Conservation (phyloP, 2,797 vertebrate species). For the Rhinophrynus dorsalis region DNA sequence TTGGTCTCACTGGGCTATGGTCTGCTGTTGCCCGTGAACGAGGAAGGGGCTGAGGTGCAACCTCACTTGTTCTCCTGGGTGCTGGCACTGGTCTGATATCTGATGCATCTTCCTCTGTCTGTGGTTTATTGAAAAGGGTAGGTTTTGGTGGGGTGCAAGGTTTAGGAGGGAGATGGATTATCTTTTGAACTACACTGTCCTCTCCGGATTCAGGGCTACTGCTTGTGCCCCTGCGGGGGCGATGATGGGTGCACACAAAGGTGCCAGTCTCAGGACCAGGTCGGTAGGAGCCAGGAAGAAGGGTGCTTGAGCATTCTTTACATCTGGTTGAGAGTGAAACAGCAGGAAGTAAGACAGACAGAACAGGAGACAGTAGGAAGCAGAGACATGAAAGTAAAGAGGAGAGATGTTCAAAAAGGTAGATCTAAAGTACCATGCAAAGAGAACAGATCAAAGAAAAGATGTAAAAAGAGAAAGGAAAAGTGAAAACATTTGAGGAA, state of each 20-base stretch:
- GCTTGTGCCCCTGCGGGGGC: slow-evolving; percentile 57
- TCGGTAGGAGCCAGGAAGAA: slow-evolving; percentile 90
- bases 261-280: slow-evolving; percentile 72
- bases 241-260: slow-evolving; percentile 82
- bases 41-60: slow-evolving; percentile 57
- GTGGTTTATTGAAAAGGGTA: slow-evolving; percentile 62
- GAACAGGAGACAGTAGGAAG: too few relatives aligned
- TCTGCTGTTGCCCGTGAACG: slow-evolving; percentile 59
- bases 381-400: slow-evolving; percentile 53
- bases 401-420: slow-evolving; percentile 44
- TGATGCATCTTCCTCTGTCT: slow-evolving; percentile 57
- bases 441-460: slow-evolving; percentile 47
- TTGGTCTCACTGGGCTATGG: slow-evolving; percentile 50
- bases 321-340: slow-evolving; percentile 72
- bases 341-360: not conserved
- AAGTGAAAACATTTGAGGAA: too few relatives aligned
- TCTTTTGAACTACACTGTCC: not conserved
- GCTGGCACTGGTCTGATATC: slow-evolving; percentile 66
- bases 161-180: slow-evolving; percentile 17
- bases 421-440: slow-evolving; percentile 3
- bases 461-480: too few relatives aligned
- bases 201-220: slow-evolving; percentile 34
- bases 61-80: slow-evolving; percentile 63
- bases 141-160: slow-evolving; percentile 61
- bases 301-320: slow-evolving; percentile 86